A percentile compares a stretch with the other conserved stretches of the same genome.
These are phyloP conservation scores for Endomychus coccineus DNA, from an alignment of 2,888 invertebrate species.

Conservation along the genomic window DNA sequence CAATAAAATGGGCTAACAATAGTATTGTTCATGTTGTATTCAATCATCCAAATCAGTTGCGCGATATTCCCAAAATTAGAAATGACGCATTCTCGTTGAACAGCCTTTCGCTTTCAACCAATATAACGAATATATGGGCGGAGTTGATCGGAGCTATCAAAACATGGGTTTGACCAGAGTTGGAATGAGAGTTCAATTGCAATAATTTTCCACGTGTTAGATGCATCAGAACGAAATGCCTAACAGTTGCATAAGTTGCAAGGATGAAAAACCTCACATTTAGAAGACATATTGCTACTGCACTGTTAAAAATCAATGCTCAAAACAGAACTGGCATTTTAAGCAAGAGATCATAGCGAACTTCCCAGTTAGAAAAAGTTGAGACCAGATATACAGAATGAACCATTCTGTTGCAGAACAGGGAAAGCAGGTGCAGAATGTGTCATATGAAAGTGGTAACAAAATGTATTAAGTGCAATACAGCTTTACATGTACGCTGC, in stretches of 20 bases:
- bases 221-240: background rate
- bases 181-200: too few species aligned
- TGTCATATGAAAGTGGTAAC: background rate
- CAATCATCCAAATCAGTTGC: background rate
- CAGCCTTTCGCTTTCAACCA: background rate
- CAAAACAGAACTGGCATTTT: background rate
- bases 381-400: background rate
- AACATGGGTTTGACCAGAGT: too few species aligned
- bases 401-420: constrained; percentile 2
- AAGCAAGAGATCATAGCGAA: background rate
- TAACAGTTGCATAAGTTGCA: background rate
- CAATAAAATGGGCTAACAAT: constrained; percentile 2
- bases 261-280: background rate
- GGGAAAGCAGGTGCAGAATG: background rate
- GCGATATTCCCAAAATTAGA: constrained; percentile 1
- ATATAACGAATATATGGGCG: background rate
- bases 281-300: background rate
- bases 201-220: too few species aligned
- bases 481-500: constrained; percentile 4
- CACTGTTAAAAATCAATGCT: background rate
- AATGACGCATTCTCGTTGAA: background rate
- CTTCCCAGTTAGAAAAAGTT: background rate
- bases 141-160: too few species aligned
- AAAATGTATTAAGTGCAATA: constrained; percentile 5
- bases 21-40: background rate